Evolutionary conservation across 2,888 invertebrate species (phyloP), one percentile per base, ranked within the genome.

Genomic region (Pristionchus arcanus): DNA sequence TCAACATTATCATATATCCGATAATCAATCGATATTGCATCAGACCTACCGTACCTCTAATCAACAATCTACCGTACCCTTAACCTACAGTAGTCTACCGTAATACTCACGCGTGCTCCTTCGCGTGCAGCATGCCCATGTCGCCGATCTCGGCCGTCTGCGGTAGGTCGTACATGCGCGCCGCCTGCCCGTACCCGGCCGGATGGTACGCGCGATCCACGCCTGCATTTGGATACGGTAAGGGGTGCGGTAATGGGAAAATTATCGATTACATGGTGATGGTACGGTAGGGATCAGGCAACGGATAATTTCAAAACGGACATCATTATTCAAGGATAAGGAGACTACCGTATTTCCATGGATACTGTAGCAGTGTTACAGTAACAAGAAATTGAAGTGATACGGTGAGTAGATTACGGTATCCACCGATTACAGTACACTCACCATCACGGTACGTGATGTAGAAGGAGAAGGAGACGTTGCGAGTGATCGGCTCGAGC

Each of bases 91-190:
- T n/a, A n/a, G n/a, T n/a, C 83, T n/a, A 11, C 53, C 81, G n/a
- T 7, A 16, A 53, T 53, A 84, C 84, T 84, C 55, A 84, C 84
- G 84, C 84, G 55, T 84, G 84, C 19, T 84, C 84, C 84, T 84
- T 84, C 31, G 84, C 84, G 55, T 84, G 84, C 55, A 84, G 19
- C 84, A 84, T 55, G 84, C 84, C 84, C 84, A 84, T 84, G 19
- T 84, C 84, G 55, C 55, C 53, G 31, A 55, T 53, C 84, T 84
- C 84, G 1, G 84, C 84, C 7, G 53, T 59, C 55, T 16, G 55
- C 2, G 55, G 84, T 11, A 84, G 53, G 13, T 28, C 84, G 34
- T 84, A 84, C 28, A 53, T n/a, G 21, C 55, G 84, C 28, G 84
- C 84, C 3, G 55, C 53, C 55, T 59, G 53, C 53, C 55, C 84